Conservation (phyloP, 2,113 vertebrate species). For the Carollia perspicillata region DNA sequence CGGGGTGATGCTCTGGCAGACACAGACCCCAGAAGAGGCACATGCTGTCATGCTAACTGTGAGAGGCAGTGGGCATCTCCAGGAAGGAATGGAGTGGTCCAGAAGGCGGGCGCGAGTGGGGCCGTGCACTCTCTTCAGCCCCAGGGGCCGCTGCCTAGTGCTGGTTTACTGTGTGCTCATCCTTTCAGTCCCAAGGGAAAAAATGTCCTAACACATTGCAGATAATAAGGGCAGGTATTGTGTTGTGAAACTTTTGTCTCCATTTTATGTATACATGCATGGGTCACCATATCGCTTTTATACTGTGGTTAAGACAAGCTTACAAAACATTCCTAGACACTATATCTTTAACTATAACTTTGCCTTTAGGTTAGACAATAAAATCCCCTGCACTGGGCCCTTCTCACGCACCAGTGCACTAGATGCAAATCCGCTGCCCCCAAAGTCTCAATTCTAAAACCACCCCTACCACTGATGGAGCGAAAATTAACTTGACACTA, state of each 20-base stretch:
- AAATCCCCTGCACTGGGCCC: background rate
- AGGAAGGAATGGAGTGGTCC: background rate
- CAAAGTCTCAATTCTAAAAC: background rate
- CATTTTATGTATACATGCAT: background rate
- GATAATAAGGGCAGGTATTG: background rate
- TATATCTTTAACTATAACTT: background rate
- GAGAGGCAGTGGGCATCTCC: background rate
- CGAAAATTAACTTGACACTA: background rate
- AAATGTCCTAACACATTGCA: background rate
- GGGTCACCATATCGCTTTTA: background rate
- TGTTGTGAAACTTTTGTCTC: background rate
- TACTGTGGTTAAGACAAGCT: background rate
- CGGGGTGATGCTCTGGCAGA: background rate
- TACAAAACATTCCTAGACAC: background rate
- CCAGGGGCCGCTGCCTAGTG: background rate
- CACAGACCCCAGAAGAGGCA: background rate
- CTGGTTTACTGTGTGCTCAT: background rate
- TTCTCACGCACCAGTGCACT: background rate
- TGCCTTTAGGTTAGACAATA: background rate
- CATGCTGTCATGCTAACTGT: fast-evolving
- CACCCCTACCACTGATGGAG: background rate
- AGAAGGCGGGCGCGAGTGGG: fast-evolving
- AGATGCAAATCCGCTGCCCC: background rate
- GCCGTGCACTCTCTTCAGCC: fast-evolving
- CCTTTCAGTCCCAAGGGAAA: background rate